Conservation (phyloP, 2,797 vertebrate genomes). For the Megalops cyprinoides region DNA sequence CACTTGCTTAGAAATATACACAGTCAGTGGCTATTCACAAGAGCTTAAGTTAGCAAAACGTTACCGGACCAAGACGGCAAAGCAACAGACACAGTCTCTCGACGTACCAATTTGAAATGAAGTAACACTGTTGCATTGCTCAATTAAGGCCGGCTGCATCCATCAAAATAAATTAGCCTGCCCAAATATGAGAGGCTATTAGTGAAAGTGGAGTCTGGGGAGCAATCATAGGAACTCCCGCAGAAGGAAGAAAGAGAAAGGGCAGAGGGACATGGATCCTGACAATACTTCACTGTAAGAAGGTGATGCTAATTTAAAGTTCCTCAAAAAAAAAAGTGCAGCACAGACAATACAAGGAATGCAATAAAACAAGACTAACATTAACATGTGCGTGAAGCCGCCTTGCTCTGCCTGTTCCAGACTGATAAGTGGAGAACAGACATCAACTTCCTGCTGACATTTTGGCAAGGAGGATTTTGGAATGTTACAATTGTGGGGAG, state of each 20-base stretch:
- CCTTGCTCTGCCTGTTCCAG: not conserved
- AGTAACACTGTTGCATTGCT: not conserved
- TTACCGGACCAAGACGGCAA: not conserved
- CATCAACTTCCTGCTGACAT: not conserved
- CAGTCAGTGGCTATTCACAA: not conserved
- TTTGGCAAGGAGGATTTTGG: too few species aligned
- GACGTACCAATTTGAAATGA: not conserved
- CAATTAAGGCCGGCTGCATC: not conserved
- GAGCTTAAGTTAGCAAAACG: not conserved
- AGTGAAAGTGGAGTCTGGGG: not conserved
- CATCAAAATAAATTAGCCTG: conserved; percentile 10
- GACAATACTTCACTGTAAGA: not conserved
- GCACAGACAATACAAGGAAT: not conserved
- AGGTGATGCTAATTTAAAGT: not conserved
- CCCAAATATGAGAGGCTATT: conserved; percentile 8
- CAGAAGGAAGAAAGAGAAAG: not conserved
- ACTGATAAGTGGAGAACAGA: not conserved
- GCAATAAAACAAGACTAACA: not conserved
- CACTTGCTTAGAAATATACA: not conserved
- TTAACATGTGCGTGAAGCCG: not conserved
- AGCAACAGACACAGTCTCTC: not conserved
- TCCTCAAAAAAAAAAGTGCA: not conserved
- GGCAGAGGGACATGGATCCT: not conserved
- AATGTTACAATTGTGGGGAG: too few species aligned
- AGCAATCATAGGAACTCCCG: not conserved